Conservation (phyloP, 2,888 invertebrate genomes). For the Dynastes grantii region DNA sequence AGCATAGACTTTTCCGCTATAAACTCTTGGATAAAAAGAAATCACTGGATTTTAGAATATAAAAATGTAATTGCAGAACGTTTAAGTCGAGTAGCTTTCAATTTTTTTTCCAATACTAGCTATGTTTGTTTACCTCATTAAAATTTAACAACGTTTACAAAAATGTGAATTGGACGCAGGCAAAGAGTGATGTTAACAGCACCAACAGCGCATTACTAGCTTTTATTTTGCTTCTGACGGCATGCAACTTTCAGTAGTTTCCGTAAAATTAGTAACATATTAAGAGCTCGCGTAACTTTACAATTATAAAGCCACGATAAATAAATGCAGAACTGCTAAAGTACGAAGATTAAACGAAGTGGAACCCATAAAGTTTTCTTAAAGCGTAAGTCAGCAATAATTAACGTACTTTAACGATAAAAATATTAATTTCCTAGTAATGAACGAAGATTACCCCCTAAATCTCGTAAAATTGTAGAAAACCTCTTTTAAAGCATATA, state of each 20-base stretch:
- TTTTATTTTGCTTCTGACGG: constrained; percentile 8
- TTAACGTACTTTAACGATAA: constrained; percentile 9
- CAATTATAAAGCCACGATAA: constrained; percentile 15
- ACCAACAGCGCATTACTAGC: not conserved
- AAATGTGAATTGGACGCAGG: not conserved
- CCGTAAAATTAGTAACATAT: not conserved
- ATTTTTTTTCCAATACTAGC: no score
- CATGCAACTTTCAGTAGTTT: not conserved
- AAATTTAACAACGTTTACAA: not conserved
- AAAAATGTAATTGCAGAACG: no score
- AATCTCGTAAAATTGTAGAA: constrained; percentile 17
- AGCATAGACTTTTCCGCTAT: no score
- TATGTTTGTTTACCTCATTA: no score
- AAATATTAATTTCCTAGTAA: constrained; percentile 36
- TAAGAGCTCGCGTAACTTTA: not conserved
- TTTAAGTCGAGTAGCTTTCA: no score
- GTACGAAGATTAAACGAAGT: constrained; percentile 33
- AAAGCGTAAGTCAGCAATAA: constrained; percentile 4
- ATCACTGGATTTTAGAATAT: no score
- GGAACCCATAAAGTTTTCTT: constrained; percentile 22
- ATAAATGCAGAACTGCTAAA: constrained; percentile 27
- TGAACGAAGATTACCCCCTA: constrained; percentile 13
- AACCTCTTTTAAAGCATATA: constrained; percentile 11
- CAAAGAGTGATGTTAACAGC: no score
- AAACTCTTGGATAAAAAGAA: no score